phyloP scores from a whole-genome alignment of 1,140 invertebrate genomes.

The Pseudomyrmex flavicornis region DNA sequence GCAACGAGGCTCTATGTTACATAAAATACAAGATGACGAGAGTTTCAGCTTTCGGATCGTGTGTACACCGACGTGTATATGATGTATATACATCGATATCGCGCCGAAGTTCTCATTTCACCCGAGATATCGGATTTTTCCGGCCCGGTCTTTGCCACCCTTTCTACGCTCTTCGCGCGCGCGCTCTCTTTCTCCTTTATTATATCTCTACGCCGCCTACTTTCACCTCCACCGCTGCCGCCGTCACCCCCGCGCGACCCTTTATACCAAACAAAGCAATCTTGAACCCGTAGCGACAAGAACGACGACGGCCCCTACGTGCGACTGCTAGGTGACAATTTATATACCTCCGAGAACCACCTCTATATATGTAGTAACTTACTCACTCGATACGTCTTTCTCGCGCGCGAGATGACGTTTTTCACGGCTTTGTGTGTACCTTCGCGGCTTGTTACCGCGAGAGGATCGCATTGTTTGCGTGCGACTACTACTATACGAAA shows the following conservation, averaged over 20 bases:
- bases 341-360: slow-evolving; percentile 79
- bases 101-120: slow-evolving; percentile 72
- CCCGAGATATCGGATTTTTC: slow-evolving; percentile 76
- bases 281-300: slow-evolving; percentile 74
- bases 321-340: slow-evolving; percentile 83
- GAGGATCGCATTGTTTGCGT: slow-evolving; percentile 44
- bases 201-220: slow-evolving; percentile 62
- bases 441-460: slow-evolving; percentile 62
- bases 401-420: slow-evolving; percentile 72
- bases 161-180: not conserved
- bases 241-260: slow-evolving; percentile 70
- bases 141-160: slow-evolving; percentile 12
- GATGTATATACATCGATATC: slow-evolving; percentile 72
- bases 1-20: not conserved
- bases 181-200: slow-evolving; percentile 66
- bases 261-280: slow-evolving; percentile 84
- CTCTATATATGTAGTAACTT: slow-evolving; percentile 77
- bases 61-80: slow-evolving; percentile 60
- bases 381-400: slow-evolving; percentile 83
- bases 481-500: slow-evolving; percentile 1
- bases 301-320: slow-evolving; percentile 76
- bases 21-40: slow-evolving; percentile 40
- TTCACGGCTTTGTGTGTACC: slow-evolving; percentile 60
- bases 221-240: slow-evolving; percentile 48
- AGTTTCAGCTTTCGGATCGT: slow-evolving; percentile 19